A percentile compares a stretch with the other conserved stretches of the same genome.
These are phyloP conservation scores for Zaprionus lachaisei DNA, from an alignment of 1,140 invertebrate genomes.

Conservation along the genomic window DNA sequence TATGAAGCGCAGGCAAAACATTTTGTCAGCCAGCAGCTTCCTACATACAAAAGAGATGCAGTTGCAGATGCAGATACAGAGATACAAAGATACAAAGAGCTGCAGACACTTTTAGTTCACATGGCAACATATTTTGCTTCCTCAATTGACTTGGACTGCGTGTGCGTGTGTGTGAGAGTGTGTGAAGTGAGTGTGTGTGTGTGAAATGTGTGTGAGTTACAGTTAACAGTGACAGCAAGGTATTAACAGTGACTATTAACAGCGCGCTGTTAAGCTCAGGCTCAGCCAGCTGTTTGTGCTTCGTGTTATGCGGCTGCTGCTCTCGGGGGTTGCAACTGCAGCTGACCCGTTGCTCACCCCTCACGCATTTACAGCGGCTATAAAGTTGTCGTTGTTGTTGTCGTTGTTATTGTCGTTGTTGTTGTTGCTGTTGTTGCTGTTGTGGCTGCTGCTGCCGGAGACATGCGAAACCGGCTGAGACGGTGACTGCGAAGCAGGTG, in stretches of 20 bases:
- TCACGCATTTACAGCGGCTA: conserved; percentile 69
- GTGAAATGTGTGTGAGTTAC: conserved; percentile 3
- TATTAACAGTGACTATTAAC: conserved; percentile 27
- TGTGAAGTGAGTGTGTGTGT: background rate
- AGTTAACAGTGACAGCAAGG: conserved; percentile 5
- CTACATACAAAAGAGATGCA: conserved; percentile 32
- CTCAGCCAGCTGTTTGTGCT: conserved; percentile 25
- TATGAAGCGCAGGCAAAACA: conserved; percentile 67
- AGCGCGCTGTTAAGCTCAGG: conserved; percentile 30
- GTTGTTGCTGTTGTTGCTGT: conserved; percentile 49
- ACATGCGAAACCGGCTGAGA: conserved; percentile 72
- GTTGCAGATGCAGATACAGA: conserved; percentile 22
- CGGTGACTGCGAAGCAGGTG: conserved; percentile 70
- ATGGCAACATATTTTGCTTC: conserved; percentile 39
- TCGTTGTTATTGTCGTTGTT: conserved; percentile 28
- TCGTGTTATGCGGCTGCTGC: conserved; percentile 27
- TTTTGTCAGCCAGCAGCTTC: conserved; percentile 72
- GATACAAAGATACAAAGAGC: conserved; percentile 31
- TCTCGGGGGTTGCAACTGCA: conserved; percentile 67
- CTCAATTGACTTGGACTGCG: conserved; percentile 28
- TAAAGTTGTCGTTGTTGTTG: conserved; percentile 74
- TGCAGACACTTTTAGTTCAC: conserved; percentile 36
- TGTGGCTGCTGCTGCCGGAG: conserved; percentile 51
- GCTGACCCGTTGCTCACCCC: conserved; percentile 40
- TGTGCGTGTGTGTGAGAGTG: conserved; percentile 7